Conservation (phyloP, 2,888 invertebrate genomes). For the Serripes groenlandicus region DNA sequence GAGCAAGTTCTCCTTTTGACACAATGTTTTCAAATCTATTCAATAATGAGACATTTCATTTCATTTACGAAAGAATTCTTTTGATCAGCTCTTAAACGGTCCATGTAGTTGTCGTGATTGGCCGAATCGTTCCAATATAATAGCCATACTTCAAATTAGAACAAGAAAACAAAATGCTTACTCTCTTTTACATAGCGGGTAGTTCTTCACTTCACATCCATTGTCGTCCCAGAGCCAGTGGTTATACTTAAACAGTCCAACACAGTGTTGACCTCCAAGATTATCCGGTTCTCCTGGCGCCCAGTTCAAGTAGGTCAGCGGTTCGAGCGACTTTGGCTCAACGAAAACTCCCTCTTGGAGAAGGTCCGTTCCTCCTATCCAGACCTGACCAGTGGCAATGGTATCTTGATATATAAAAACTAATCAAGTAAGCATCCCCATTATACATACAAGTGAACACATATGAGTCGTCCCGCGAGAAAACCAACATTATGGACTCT, state of each 20-base stretch:
- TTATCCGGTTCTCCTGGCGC: slow-evolving; percentile 60
- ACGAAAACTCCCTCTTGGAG: slow-evolving; percentile 60
- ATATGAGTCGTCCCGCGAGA: too few species aligned
- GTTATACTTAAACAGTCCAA: slow-evolving; percentile 45
- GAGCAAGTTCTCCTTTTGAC: too few species aligned
- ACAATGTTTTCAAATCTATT: too few species aligned
- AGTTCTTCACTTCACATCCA: slow-evolving; percentile 41
- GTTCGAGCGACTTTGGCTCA: slow-evolving; percentile 46
- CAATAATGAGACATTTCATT: too few species aligned
- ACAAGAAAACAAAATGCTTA: slow-evolving; percentile 45
- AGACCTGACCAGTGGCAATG: slow-evolving; percentile 46
- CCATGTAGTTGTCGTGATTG: too few species aligned
- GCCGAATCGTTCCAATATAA: too few species aligned
- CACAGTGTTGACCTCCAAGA: slow-evolving; percentile 60
- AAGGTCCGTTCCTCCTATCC: slow-evolving; percentile 65
- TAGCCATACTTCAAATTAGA: too few species aligned
- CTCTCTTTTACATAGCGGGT: slow-evolving; percentile 57
- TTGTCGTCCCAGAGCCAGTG: slow-evolving; percentile 60
- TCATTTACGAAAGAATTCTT: not conserved
- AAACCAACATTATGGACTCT: too few species aligned
- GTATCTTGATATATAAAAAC: too few species aligned
- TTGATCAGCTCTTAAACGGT: too few species aligned
- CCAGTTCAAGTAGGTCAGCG: slow-evolving; percentile 60
- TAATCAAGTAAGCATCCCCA: too few species aligned
- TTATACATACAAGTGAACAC: too few species aligned